Base-by-base conservation (phyloP, 2,888 invertebrate genomes). In the Scrobipalpa atriplicella region DNA sequence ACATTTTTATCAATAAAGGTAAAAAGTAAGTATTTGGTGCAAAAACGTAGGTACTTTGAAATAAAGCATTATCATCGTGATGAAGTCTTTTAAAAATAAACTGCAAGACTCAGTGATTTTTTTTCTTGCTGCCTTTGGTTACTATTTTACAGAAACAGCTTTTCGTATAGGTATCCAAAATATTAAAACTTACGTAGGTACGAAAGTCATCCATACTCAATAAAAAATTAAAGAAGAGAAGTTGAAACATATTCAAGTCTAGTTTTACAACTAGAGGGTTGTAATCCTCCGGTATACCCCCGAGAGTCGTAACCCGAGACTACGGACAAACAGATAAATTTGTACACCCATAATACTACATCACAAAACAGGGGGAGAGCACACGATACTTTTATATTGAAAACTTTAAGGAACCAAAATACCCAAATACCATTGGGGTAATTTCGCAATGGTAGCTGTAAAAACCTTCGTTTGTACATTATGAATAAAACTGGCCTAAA, bases 261-360 rank as follows among this genome's bases (percentile, higher is more conserved):
- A 38, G 18, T n/a, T 36, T 58, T 36, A 54, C 47, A 7, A 16
- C 74, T 65, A 72, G 72, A 73, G 74, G 78, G 79, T 74, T 73
- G 72, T 74, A 80, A 80, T 80, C 81, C 82, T 36, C 68, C 64
- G 64, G 67, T 47, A 66, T 65, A 72, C 85, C 78, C 83, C 58
- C 67, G 86, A 83, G 89, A 82, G 78, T 76, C 78, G 88, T 86
- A 87, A 89, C 82, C 68, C 75, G 86, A 87, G 79, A 79, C 72
- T 74, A 73, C 74, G 75, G 78, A 86, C 86, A 85, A 83, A 87
- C 78, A 85, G 84, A 86, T 83, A 86, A 82, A 87, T 86, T 86
- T 86, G 84, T 87, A 83, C 79, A 78, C 81, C 76, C 77, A 84
- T 84, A 78, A 83, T 84, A 84, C 75, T 84, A 83, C 78, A 79